phyloP scores from a whole-genome alignment of 2,888 invertebrate species.

The Melangyna quadrimaculata region DNA sequence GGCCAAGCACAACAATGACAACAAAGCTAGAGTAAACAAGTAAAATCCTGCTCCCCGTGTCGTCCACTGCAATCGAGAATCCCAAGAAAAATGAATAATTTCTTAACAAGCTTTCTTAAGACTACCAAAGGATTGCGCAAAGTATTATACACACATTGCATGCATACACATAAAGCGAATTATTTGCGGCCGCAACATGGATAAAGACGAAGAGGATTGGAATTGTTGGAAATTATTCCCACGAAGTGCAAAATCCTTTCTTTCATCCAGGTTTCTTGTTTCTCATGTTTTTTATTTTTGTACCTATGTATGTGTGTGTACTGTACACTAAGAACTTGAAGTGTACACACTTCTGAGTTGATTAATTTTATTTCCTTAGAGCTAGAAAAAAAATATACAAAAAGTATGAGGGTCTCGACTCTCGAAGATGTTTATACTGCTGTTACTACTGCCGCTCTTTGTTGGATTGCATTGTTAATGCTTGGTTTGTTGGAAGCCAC shows the following conservation, averaged over 20 bases:
- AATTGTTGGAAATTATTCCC: constrained; percentile 50
- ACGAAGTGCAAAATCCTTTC: constrained; percentile 58
- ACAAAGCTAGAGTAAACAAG: constrained; percentile 28
- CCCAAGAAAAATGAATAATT: constrained; percentile 41
- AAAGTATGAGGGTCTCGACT: constrained; percentile 24
- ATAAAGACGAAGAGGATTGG: constrained; percentile 1
- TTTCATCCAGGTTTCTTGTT: constrained; percentile 23
- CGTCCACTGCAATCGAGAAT: constrained; percentile 14
- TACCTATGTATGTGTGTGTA: not conserved
- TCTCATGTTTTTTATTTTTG: not conserved
- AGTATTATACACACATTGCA: not conserved
- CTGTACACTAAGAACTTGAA: constrained; percentile 29
- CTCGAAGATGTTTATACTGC: constrained; percentile 57
- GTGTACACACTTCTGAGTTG: constrained; percentile 61
- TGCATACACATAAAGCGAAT: not conserved
- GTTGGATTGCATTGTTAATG: constrained; percentile 63
- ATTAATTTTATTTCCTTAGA: constrained; percentile 69
- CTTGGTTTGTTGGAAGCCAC: constrained; percentile 56
- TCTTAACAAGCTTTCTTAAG: constrained; percentile 54
- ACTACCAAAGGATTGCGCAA: constrained; percentile 22
- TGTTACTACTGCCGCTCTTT: constrained; percentile 43
- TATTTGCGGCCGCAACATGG: constrained; percentile 6
- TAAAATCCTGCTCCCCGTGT: constrained; percentile 17
- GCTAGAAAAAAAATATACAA: constrained; percentile 44
- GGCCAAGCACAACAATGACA: constrained; percentile 20